These are phyloP conservation scores for Bubo blakistoni DNA, from an alignment of 2,113 vertebrate genomes.

Conservation along the genomic window DNA sequence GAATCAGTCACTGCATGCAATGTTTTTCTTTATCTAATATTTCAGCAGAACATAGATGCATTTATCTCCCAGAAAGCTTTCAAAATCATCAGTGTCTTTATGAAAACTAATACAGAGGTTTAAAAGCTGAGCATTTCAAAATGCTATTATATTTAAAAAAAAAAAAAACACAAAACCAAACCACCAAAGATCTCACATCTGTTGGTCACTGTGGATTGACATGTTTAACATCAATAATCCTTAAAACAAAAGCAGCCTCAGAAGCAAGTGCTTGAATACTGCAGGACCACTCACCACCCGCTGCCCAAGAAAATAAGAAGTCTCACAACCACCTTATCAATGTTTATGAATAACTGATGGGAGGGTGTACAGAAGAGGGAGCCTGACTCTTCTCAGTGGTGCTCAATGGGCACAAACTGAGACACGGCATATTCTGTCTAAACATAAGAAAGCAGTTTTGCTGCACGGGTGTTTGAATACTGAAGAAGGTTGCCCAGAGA, in stretches of 20 bases:
- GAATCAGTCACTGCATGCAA: neutral
- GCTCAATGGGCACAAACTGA: neutral
- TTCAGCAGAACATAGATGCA: neutral
- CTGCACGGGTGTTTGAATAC: neutral
- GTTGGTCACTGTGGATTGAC: neutral
- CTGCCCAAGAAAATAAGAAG: neutral
- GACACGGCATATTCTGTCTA: rapidly evolving
- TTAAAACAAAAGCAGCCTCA: neutral
- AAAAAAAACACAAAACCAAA: neutral
- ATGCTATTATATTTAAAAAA: neutral
- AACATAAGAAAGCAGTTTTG: neutral
- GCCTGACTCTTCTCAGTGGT: neutral
- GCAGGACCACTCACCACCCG: neutral
- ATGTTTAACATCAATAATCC: neutral
- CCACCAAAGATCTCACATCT: neutral
- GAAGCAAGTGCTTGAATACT: neutral
- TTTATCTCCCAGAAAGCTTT: neutral
- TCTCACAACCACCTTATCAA: neutral
- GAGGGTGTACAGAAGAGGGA: neutral
- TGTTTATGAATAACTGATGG: neutral
- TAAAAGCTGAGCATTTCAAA: neutral
- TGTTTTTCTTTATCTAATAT: neutral
- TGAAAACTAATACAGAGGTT: neutral
- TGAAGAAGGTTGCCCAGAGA: neutral
- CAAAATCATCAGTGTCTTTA: neutral